These are phyloP conservation scores for Zaprionus ghesquierei DNA, from an alignment of 1,140 invertebrate genomes.

Conservation along the genomic window DNA sequence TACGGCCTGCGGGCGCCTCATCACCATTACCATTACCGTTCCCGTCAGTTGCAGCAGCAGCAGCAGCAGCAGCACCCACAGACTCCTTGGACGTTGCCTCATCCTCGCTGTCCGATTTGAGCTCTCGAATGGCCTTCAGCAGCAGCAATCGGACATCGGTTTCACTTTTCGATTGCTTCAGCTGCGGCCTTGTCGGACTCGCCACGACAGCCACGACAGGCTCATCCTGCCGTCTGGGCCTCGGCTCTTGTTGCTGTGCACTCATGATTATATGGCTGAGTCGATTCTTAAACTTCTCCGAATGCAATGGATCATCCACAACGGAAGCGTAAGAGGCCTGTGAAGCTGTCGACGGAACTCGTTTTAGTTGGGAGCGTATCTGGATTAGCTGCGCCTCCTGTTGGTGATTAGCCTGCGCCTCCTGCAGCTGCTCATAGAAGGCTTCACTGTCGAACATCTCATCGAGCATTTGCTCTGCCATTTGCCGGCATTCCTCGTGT, in stretches of 20 bases:
- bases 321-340: conserved; percentile 54
- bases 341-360: conserved; percentile 20
- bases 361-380: conserved; percentile 4
- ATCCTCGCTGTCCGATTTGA: conserved; percentile 48
- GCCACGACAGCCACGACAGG: neutral
- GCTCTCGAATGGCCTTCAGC: conserved; percentile 69
- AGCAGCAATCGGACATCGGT: conserved; percentile 68
- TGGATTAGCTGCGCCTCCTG: neutral
- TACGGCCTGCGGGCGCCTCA: conserved; percentile 11
- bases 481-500: conserved; percentile 49
- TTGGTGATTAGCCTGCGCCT: neutral
- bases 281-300: conserved; percentile 73
- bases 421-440: conserved; percentile 54
- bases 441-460: conserved; percentile 62
- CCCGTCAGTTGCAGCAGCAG: conserved; percentile 2
- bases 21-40: conserved; percentile 41
- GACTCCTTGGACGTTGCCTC: neutral
- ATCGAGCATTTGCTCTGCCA: conserved; percentile 57
- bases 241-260: conserved; percentile 34
- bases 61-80: neutral
- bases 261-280: conserved; percentile 68
- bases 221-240: neutral
- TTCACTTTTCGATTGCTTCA: conserved; percentile 81
- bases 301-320: conserved; percentile 72
- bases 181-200: conserved; percentile 38